Base-by-base conservation (phyloP, 2,797 vertebrate species). In the Gallinago nigripennis region DNA sequence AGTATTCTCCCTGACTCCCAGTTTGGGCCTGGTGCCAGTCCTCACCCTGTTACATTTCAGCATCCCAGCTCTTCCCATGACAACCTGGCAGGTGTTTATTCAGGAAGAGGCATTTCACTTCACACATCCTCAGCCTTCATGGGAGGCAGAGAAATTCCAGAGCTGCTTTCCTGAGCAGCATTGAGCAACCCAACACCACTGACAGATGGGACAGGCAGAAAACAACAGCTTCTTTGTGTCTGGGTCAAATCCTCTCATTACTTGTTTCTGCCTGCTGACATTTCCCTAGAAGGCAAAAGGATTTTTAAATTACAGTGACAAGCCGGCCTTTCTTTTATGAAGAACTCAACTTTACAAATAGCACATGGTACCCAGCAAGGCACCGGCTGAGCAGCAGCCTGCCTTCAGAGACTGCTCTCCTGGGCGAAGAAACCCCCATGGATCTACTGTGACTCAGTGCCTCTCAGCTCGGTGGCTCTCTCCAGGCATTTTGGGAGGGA, bases 171-270 rank as follows among this genome's bases (percentile, higher is more conserved):
- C 45, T 28, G 54, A 81, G 91, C 39, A 81, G 61, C 60, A n/a
- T 13, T 56, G 58, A 88, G 46, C 31, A 78, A 87, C 39, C 28
- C 69, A 88, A 88, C 72, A 93, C 60, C n/a, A 54, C 90, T 63
- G 35, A 50, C 73, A 64, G 16, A 41, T 8, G 3, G 81, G 35
- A 86, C 45, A 82, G 68, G 60, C 86, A 92, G 76, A 92, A 94
- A 94, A 95, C 78, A 96, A 93, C 71, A 78, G 84, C 75, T 72
- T 93, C 86, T 94, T 95, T 95, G 86, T 96, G 83, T 85, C 31
- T 65, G 54, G 68, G 45, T 96, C 93, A 94, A 82, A 78, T 41
- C 50, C 78, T 93, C 78, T 58, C 25, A 12, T 80, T 89, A 65
- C 65, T 88, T 80, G 45, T 60, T 94, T 68, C 81, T 95, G 77